Percentiles rank a stretch among this genome's conserved stretches.
phyloP scores from a whole-genome alignment of 2,888 invertebrate species.

The Lymantria dispar region DNA sequence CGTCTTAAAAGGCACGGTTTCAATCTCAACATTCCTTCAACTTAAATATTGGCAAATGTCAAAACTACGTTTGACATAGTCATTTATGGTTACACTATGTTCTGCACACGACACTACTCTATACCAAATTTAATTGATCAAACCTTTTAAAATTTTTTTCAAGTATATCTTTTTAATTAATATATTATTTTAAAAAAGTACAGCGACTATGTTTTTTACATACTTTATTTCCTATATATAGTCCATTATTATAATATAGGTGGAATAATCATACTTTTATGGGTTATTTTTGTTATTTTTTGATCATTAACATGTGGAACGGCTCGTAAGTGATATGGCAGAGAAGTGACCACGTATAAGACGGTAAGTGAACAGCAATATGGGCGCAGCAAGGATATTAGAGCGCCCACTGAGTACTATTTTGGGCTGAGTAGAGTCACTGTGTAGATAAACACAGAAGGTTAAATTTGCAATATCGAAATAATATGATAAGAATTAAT shows the following conservation, averaged over 20 bases:
- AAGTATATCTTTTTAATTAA: background rate
- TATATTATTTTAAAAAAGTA: background rate
- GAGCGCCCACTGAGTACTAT: conserved; percentile 27
- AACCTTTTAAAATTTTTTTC: background rate
- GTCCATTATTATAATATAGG: background rate
- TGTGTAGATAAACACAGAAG: background rate
- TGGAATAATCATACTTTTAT: background rate
- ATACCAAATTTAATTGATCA: background rate
- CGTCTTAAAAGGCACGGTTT: too few species aligned
- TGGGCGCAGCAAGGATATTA: conserved; percentile 35
- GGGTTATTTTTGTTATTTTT: background rate
- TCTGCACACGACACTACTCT: conserved; percentile 10
- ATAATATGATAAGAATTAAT: background rate
- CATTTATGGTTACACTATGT: background rate
- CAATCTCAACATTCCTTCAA: conserved; percentile 1
- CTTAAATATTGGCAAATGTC: background rate
- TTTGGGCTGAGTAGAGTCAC: conserved; percentile 19
- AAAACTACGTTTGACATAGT: background rate
- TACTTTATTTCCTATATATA: background rate
- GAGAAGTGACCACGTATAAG: conserved; percentile 2
- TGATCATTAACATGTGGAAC: background rate
- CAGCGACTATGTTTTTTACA: background rate
- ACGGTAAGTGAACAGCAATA: conserved; percentile 22
- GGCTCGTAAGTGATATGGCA: background rate
- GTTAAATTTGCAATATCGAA: background rate